phyloP scores from a whole-genome alignment of 2,113 vertebrate species.

The Cricetomys ansorgei region DNA sequence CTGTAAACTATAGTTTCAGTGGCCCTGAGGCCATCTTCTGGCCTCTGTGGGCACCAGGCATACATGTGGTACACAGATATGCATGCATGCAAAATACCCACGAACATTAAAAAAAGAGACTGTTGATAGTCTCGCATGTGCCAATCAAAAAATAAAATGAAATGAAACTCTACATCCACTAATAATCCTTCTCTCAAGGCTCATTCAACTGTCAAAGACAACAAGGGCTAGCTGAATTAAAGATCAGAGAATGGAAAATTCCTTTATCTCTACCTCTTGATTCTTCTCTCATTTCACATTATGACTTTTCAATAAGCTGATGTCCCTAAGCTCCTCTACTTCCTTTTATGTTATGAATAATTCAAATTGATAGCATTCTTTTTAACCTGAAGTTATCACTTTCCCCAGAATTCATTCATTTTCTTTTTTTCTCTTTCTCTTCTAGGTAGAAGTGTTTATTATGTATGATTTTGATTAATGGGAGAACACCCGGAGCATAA shows the following conservation, averaged over 20 bases:
- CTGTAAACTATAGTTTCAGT: neutral
- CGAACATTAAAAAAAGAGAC: neutral
- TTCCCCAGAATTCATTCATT: conserved; percentile 57
- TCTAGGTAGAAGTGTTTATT: conserved; percentile 50
- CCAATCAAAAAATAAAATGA: neutral
- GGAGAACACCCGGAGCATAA: conserved; percentile 22
- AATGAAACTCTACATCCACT: neutral
- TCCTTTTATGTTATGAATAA: conserved; percentile 69
- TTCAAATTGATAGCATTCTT: conserved; percentile 63
- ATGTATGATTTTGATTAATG: conserved; percentile 14
- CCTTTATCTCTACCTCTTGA: conserved; percentile 50
- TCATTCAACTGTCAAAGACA: conserved; percentile 29
- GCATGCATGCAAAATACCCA: neutral
- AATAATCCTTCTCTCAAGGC: neutral
- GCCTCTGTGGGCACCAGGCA: neutral
- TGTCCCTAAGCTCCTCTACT: conserved; percentile 56
- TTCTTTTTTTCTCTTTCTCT: conserved; percentile 48
- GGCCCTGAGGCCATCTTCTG: neutral
- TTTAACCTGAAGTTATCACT: conserved; percentile 68
- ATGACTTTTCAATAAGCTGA: conserved; percentile 60
- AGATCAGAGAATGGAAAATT: conserved; percentile 55
- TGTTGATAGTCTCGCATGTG: neutral
- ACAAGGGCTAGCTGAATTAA: conserved; percentile 49
- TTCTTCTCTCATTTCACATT: conserved; percentile 50
- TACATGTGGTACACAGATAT: neutral